Evolutionary conservation across 2,113 vertebrate genomes (phyloP).

Genomic region (Xiphophorus couchianus): DNA sequence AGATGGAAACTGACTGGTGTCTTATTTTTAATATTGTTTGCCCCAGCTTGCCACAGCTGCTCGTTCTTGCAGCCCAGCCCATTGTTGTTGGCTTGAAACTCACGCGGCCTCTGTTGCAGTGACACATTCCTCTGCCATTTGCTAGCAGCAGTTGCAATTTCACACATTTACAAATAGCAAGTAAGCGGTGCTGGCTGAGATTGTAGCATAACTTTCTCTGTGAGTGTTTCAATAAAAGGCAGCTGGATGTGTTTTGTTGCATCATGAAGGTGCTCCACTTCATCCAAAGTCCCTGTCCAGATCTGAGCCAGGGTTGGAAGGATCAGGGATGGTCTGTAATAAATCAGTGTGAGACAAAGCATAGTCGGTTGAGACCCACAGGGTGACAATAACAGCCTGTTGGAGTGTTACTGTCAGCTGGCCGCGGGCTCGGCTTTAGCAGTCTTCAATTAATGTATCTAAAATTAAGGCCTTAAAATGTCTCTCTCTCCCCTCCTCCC

Average conservation of each 20-base stretch:
- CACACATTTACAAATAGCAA: background rate
- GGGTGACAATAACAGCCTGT: background rate
- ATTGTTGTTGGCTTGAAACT: background rate
- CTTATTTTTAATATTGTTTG: constrained; percentile 40
- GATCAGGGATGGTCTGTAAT: background rate
- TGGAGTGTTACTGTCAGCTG: background rate
- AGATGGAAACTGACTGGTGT: constrained; percentile 28
- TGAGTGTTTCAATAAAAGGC: too few relatives aligned
- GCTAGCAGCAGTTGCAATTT: constrained; percentile 8
- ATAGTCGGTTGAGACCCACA: background rate
- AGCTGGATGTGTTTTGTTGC: too few relatives aligned
- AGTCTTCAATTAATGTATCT: too few relatives aligned
- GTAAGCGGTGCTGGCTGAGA: background rate
- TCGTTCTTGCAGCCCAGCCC: constrained; percentile 35
- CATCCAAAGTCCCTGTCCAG: background rate
- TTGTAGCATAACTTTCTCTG: background rate
- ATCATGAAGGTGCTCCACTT: background rate
- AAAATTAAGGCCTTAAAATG: too few relatives aligned
- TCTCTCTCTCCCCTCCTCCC: too few relatives aligned
- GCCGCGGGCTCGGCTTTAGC: too few relatives aligned
- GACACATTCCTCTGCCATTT: constrained; percentile 34
- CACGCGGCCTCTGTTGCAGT: background rate
- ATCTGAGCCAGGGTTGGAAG: background rate
- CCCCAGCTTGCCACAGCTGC: constrained; percentile 47
- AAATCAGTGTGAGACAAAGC: background rate